These are phyloP conservation scores for Eublepharis macularius DNA, from an alignment of 2,113 vertebrate species.

Conservation along the genomic window DNA sequence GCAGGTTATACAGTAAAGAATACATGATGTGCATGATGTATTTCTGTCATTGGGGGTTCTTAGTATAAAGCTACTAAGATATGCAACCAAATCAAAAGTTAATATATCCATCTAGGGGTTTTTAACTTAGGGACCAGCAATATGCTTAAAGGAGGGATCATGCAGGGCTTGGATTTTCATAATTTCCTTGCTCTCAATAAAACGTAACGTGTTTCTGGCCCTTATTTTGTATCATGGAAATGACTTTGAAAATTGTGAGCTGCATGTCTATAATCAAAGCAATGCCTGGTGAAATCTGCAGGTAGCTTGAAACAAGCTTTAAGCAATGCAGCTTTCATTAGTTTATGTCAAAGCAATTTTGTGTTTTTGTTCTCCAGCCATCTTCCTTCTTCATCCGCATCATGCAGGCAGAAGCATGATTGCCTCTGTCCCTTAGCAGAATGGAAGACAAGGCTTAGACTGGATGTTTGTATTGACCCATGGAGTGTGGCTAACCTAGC, in stretches of 20 bases:
- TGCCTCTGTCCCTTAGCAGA: no score
- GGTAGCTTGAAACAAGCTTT: neutral
- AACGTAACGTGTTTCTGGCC: neutral
- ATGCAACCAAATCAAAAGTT: neutral
- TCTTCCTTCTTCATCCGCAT: no score
- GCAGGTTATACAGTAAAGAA: constrained; percentile 54
- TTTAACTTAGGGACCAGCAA: neutral
- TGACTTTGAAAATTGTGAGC: constrained; percentile 9
- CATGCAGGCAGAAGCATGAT: no score
- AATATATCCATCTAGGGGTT: fast-evolving
- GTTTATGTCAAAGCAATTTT: neutral
- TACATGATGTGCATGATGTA: constrained; percentile 31
- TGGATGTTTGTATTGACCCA: no score
- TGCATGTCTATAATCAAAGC: neutral
- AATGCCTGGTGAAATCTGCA: neutral
- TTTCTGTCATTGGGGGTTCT: constrained; percentile 42
- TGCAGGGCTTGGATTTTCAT: neutral
- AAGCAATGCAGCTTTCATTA: neutral
- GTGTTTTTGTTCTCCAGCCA: neutral
- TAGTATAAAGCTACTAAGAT: constrained; percentile 40
- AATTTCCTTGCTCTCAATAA: neutral
- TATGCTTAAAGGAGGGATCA: fast-evolving
- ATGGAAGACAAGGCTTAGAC: no score
- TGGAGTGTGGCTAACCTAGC: no score
- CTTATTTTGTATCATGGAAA: neutral